phyloP scores from a whole-genome alignment of 2,797 vertebrate species.

The Cossypha caffra region DNA sequence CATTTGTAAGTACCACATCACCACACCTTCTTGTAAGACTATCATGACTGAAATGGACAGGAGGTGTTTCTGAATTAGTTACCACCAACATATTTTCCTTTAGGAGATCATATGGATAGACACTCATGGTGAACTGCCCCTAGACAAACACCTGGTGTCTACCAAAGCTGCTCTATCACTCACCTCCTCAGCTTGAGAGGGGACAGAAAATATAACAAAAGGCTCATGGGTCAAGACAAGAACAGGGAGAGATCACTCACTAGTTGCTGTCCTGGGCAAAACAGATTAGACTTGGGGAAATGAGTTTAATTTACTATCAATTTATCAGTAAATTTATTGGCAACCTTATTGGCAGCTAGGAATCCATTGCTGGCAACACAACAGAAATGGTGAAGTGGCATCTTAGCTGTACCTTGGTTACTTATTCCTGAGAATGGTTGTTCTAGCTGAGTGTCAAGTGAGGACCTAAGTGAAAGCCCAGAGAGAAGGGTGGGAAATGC shows the following conservation, averaged over 20 bases:
- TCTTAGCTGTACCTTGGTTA: not conserved
- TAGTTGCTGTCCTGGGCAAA: not conserved
- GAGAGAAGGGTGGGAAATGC: not conserved
- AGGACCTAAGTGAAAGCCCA: not conserved
- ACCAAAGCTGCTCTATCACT: not conserved
- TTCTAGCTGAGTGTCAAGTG: not conserved
- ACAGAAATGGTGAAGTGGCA: not conserved
- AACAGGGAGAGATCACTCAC: not conserved
- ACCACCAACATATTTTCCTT: not conserved
- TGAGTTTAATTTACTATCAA: not conserved
- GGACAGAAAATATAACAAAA: not conserved
- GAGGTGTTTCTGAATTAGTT: not conserved
- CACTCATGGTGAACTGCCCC: not conserved
- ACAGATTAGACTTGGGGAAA: not conserved
- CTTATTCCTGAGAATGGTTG: not conserved
- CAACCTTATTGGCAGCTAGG: not conserved
- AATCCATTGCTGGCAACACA: not conserved
- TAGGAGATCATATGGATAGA: not conserved
- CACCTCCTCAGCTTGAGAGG: not conserved
- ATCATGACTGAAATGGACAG: not conserved
- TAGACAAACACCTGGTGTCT: not conserved
- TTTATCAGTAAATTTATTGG: not conserved
- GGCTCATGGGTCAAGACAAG: not conserved
- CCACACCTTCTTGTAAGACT: not conserved
- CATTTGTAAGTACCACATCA: not conserved